Evolutionary conservation across 1,140 invertebrate species (phyloP), one percentile per base, ranked within the genome.

Genomic region (Caenorhabditis tropicalis): DNA sequence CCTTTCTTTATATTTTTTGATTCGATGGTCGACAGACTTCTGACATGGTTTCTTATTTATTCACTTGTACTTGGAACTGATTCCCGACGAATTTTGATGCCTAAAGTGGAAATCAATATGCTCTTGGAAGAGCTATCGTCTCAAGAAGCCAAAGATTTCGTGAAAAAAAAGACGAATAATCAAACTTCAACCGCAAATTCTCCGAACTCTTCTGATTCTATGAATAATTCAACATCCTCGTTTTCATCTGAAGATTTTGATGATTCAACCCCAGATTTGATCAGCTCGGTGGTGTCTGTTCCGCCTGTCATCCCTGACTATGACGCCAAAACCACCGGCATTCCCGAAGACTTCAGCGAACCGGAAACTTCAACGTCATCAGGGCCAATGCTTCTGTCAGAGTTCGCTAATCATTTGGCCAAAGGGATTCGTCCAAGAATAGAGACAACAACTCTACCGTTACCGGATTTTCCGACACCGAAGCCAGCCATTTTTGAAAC

Each of bases 21-120:
- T 74, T 19, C 33, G n/a, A 74, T 74, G 65, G 9, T 74, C 15
- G n/a, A 24, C 43, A 39, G 36, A 21, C 36, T 74, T 74, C 19
- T 43, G 5, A 6, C 21, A 74, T 74, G 65, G n/a, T 12, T 74
- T 9, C 6, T 74, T 24, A 24, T 74, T 46, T 31, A 33, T 21
- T 21, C 65, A 43, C 21, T 74, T 24, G 27, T 33, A 16, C 29
- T 65, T 43, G 36, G 36, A 27, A 9, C n/a, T 10, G n/a, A 39
- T 24, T 43, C 65, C 4, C 16, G n/a, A 12, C n/a, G 29, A 74
- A 46, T 74, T 10, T 74, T 74, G 36, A 74, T 74, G 33, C 65
- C 65, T 24, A 74, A 74, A 74, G 43, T 74, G 24, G 65, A 74
- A 74, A 74, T 74, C 65, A 74, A 74, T 24, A 74, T 74, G 65